Percentiles rank a stretch among this genome's conserved stretches.
phyloP scores from a whole-genome alignment of 2,797 vertebrate species.

The Limnodromus scolopaceus region DNA sequence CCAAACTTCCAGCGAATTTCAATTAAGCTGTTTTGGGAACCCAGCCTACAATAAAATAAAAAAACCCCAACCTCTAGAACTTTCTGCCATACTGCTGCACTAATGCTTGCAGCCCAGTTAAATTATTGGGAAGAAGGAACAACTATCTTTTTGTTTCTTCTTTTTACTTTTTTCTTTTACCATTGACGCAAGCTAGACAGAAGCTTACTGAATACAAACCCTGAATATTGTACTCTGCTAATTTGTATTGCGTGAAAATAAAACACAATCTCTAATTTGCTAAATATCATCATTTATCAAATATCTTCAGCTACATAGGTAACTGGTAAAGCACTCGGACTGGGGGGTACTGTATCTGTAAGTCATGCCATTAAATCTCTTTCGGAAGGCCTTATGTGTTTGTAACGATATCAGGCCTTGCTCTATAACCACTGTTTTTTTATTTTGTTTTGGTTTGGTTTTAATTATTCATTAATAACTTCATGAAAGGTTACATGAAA shows the following conservation, averaged over 20 bases:
- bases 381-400: background rate
- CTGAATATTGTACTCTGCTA: background rate
- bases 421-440: background rate
- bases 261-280: background rate
- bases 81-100: background rate
- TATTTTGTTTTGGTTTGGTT: no score
- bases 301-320: background rate
- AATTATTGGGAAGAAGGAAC: background rate
- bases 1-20: background rate
- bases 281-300: background rate
- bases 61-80: background rate
- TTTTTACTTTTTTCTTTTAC: background rate
- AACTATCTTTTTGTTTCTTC: background rate
- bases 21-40: background rate
- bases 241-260: background rate
- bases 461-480: no score
- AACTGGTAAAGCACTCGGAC: background rate
- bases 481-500: background rate
- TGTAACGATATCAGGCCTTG: background rate
- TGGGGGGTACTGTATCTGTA: background rate
- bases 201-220: background rate
- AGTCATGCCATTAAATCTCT: background rate
- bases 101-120: background rate
- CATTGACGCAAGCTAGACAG: background rate
- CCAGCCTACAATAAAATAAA: background rate